phyloP scores from a whole-genome alignment of 2,888 invertebrate genomes.

The Leptinotarsa haldemani region DNA sequence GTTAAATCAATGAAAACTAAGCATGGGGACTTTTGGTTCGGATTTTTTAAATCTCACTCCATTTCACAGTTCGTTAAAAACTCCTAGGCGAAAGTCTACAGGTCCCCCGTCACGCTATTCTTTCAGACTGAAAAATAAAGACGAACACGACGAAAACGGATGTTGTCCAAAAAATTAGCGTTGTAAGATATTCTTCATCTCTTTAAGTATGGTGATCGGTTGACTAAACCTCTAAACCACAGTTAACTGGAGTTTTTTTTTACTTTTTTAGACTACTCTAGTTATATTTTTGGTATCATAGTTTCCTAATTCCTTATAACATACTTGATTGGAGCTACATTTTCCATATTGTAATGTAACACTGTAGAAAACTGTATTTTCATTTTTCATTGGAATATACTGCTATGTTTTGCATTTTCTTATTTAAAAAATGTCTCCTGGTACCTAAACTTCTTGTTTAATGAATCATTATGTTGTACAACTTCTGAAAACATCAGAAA shows the following conservation, averaged over 20 bases:
- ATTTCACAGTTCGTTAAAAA: not conserved
- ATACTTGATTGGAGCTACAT: too few relatives aligned
- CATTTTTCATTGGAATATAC: not conserved
- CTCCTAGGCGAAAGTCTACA: conserved; percentile 37
- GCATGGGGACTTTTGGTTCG: conserved; percentile 18
- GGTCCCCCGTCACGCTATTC: conserved; percentile 32
- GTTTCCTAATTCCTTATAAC: too few relatives aligned
- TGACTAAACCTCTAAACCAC: conserved; percentile 3
- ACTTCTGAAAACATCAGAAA: too few relatives aligned
- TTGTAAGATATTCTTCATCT: conserved; percentile 10
- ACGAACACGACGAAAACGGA: conserved; percentile 20
- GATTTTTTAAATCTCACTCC: not conserved
- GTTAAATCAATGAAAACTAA: not conserved
- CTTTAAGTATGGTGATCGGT: not conserved
- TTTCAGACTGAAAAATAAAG: conserved; percentile 42
- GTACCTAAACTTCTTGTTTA: too few relatives aligned
- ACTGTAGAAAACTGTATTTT: too few relatives aligned
- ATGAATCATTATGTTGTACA: too few relatives aligned
- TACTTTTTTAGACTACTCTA: too few relatives aligned
- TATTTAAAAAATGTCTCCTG: not conserved
- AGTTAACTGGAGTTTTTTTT: conserved; percentile 1
- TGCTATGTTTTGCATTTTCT: not conserved
- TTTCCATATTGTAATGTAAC: too few relatives aligned
- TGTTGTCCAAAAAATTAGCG: conserved; percentile 13
- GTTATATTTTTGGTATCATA: too few relatives aligned